Conservation (phyloP, 2,888 invertebrate species). For the Lathronympha strigana region DNA sequence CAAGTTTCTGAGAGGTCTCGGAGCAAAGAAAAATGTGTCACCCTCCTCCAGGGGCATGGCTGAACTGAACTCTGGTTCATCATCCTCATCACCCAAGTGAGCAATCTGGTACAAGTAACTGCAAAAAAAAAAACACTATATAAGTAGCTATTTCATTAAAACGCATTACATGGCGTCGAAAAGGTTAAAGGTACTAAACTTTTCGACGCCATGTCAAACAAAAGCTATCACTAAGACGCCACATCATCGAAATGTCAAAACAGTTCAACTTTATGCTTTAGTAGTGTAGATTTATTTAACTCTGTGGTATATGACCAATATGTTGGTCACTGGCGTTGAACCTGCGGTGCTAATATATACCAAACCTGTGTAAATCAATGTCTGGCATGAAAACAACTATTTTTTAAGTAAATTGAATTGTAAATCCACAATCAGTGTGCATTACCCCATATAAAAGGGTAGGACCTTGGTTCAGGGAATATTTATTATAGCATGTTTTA, state of each 20-base stretch:
- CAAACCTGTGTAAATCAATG: too few species aligned
- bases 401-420: constrained; percentile 48
- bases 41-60: constrained; percentile 99
- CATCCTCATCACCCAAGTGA: constrained; percentile 99
- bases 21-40: constrained; percentile 99
- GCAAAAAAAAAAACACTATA: constrained; percentile 53
- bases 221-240: too few species aligned
- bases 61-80: constrained; percentile 99
- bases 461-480: constrained; percentile 87
- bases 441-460: constrained; percentile 75
- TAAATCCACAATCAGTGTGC: constrained; percentile 86
- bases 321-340: too few species aligned
- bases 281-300: too few species aligned
- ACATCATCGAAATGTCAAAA: too few species aligned
- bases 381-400: too few species aligned
- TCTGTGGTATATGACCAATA: too few species aligned
- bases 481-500: constrained; percentile 71
- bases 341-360: too few species aligned
- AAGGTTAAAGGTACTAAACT: too few species aligned
- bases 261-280: too few species aligned
- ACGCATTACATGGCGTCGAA: not conserved
- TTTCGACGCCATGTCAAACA: too few species aligned
- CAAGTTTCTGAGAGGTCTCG: constrained; percentile 95
- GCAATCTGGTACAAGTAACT: constrained; percentile 99
- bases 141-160: not conserved